A percentile compares a stretch with the other conserved stretches of the same genome.
These are phyloP conservation scores for Microtus oregoni DNA, from an alignment of 2,113 vertebrate genomes.

Conservation along the genomic window DNA sequence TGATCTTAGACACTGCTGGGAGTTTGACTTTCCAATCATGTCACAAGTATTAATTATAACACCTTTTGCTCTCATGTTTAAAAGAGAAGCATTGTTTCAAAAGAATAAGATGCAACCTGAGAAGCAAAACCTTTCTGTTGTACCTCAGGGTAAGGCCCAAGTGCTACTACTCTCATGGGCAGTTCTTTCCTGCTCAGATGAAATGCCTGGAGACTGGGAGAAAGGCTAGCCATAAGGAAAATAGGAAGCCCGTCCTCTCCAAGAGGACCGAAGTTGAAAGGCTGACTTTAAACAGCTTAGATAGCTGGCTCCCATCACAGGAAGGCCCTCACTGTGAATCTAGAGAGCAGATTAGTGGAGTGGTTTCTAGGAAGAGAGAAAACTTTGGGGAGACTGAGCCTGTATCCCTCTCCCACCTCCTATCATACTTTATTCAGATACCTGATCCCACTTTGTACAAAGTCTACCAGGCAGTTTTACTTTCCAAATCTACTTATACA, in stretches of 20 bases:
- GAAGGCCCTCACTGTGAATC: neutral
- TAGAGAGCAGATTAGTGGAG: neutral
- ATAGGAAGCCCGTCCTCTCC: neutral
- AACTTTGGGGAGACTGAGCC: neutral
- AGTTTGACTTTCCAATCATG: slow-evolving; percentile 60
- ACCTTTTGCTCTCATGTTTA: slow-evolving; percentile 24
- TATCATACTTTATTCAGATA: neutral
- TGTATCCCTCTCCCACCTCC: neutral
- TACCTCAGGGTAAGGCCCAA: neutral
- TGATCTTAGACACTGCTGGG: neutral
- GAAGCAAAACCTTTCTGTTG: slow-evolving; percentile 45
- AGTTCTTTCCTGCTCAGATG: slow-evolving; percentile 10
- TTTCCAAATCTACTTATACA: slow-evolving; percentile 15
- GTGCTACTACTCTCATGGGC: neutral
- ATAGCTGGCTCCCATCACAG: neutral
- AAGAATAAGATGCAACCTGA: slow-evolving; percentile 36
- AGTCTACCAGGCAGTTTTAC: neutral
- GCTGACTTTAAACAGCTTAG: neutral
- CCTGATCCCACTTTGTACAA: slow-evolving; percentile 1
- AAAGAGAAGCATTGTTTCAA: slow-evolving; percentile 36
- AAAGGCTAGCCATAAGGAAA: slow-evolving; percentile 7
- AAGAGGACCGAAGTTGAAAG: slow-evolving; percentile 39
- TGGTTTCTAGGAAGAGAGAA: neutral
- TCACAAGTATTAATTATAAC: slow-evolving; percentile 21
- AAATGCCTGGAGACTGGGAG: neutral